These are phyloP conservation scores for Orchestes rusci DNA, from an alignment of 2,888 invertebrate species.

Conservation along the genomic window DNA sequence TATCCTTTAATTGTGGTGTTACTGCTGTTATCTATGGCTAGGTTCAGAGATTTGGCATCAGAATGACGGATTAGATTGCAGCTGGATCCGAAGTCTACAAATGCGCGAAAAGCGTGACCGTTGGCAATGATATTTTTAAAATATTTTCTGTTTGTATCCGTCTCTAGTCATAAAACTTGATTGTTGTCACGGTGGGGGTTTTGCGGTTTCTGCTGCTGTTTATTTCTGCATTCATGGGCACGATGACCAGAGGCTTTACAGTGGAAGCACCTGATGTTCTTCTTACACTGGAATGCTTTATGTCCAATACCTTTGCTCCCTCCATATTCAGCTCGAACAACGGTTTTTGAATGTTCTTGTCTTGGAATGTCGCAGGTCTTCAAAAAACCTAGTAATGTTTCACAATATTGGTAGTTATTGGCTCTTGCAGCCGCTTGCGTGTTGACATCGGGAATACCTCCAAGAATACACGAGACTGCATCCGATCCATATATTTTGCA, in stretches of 20 bases:
- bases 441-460: too few species aligned
- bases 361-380: too few species aligned
- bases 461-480: too few species aligned
- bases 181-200: background rate
- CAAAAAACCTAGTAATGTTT: too few species aligned
- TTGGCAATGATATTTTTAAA: background rate
- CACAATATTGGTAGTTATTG: background rate
- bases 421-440: too few species aligned
- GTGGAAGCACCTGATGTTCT: too few species aligned
- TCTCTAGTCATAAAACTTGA: slow-evolving; percentile 4
- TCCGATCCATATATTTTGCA: too few species aligned
- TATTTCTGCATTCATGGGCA: background rate
- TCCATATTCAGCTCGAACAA: too few species aligned
- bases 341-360: too few species aligned
- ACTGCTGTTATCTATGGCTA: background rate
- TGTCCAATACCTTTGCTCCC: too few species aligned
- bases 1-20: slow-evolving; percentile 4
- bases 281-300: too few species aligned
- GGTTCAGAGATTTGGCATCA: background rate
- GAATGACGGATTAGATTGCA: background rate
- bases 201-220: background rate
- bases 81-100: slow-evolving; percentile 5
- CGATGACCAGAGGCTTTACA: background rate
- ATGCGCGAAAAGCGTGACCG: background rate
- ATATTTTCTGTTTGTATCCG: background rate